These are phyloP conservation scores for Anthoptus insignis DNA, from an alignment of 2,888 invertebrate species.

Conservation along the genomic window DNA sequence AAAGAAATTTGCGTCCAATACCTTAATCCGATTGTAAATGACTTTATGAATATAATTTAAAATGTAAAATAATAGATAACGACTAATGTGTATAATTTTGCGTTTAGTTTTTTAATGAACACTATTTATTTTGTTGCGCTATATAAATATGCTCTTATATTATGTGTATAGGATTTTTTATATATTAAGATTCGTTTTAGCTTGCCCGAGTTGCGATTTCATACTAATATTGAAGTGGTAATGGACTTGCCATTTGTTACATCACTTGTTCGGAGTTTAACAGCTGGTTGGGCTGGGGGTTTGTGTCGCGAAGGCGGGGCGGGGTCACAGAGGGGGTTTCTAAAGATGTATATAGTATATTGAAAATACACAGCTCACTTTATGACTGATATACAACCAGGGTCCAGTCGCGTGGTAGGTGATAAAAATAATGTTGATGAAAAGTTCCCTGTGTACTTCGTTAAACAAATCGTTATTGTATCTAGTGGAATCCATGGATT, in stretches of 20 bases:
- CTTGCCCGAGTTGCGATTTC: constrained; percentile 74
- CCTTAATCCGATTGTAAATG: constrained; percentile 63
- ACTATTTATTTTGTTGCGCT: constrained; percentile 66
- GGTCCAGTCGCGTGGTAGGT: no score
- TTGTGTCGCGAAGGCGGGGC: no score
- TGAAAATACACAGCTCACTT: no score
- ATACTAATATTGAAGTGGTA: constrained; percentile 49
- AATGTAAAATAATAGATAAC: constrained; percentile 52
- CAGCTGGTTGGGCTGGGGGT: no score
- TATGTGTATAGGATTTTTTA: constrained; percentile 59
- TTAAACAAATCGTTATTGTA: no score
- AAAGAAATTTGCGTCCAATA: constrained; percentile 24
- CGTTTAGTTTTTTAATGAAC: constrained; percentile 62
- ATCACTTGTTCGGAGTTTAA: not conserved
- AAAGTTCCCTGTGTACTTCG: no score
- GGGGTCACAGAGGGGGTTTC: no score
- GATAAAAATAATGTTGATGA: no score
- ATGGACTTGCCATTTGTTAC: constrained; percentile 68
- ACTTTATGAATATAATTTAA: constrained; percentile 63
- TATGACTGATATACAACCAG: no score
- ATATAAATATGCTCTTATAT: constrained; percentile 61
- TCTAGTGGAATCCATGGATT: no score
- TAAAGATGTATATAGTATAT: no score
- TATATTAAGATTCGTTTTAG: constrained; percentile 53
- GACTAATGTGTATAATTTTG: constrained; percentile 67